phyloP scores from a whole-genome alignment of 2,888 invertebrate genomes.

The Pachydiplax longipennis region DNA sequence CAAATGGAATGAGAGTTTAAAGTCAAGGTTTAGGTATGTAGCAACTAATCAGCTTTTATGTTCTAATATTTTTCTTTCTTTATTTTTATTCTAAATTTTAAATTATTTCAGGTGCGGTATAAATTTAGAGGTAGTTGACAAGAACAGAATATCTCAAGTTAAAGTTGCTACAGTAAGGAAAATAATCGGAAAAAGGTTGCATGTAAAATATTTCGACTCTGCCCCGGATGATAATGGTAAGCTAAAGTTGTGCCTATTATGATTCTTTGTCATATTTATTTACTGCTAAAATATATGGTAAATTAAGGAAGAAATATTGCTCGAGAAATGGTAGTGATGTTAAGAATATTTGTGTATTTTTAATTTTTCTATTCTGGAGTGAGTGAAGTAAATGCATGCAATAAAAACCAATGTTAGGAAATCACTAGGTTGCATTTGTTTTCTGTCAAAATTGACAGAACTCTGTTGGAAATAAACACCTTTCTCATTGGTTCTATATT shows the following conservation, averaged over 20 bases:
- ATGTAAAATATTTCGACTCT: slow-evolving; percentile 88
- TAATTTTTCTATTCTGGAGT: too few relatives aligned
- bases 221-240: slow-evolving; percentile 74
- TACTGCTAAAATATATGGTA: too few relatives aligned
- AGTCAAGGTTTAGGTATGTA: slow-evolving; percentile 73
- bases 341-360: too few relatives aligned
- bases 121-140: slow-evolving; percentile 93
- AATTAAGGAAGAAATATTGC: too few relatives aligned
- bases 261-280: not conserved
- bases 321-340: too few relatives aligned
- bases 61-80: not conserved
- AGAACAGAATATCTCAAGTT: slow-evolving; percentile 92
- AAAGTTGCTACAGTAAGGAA: slow-evolving; percentile 89
- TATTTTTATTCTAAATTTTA: not conserved
- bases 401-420: too few relatives aligned
- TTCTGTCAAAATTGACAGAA: too few relatives aligned
- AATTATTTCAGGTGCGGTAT: slow-evolving; percentile 70
- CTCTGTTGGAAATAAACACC: too few relatives aligned
- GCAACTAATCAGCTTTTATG: not conserved
- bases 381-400: too few relatives aligned
- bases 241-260: not conserved
- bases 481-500: too few relatives aligned
- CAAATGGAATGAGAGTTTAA: slow-evolving; percentile 84
- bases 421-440: too few relatives aligned
- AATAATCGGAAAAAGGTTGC: slow-evolving; percentile 90